Base-by-base conservation (phyloP, 2,797 vertebrate species). In the Cryptoblepharus egeriae region DNA sequence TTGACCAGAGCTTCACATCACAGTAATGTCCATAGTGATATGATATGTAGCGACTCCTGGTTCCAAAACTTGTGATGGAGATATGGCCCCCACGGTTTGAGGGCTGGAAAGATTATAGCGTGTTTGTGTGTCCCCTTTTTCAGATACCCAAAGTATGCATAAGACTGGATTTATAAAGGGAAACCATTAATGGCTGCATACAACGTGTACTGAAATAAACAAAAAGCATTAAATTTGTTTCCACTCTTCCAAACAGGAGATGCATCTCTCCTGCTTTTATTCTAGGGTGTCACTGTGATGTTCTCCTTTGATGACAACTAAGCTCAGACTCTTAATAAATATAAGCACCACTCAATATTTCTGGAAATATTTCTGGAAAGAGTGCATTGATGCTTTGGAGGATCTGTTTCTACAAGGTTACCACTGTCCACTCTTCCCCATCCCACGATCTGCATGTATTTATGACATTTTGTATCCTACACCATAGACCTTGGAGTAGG, bases 31-130 rank as follows among this genome's bases (percentile, higher is more conserved):
- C 85, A 80, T 87, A 92, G 83, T 89, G 76, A 86, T 73, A 89
- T 83, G 88, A 91, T 93, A 91, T 78, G 74, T 69, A 80, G 20
- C 77, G 85, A 68, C 60, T 87, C 81, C 75, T 72, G 71, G 74
- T 86, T 83, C 72, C 35, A 68, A 60, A 75, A 32, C 10, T 8
- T 80, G 80, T 45, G n/a, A 55, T 52, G n/a, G 77, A 65, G 45
- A 75, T 9, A 4, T 57, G 5, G 49, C 57, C 71, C 42, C 77
- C 90, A 20, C 18, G 63, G 15, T 20, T 32, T 16, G 2, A 12
- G 55, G 24, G 11, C 15, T 20, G 12, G 52, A 26, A 4, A 73
- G 75, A 77, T 70, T 1, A 52, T 24, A 61, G 8, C 45, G 5
- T 1, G 35, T 18, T 85, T 87, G 88, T 84, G 80, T 82, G 80